phyloP scores from a whole-genome alignment of 2,888 invertebrate species.

The Orgyia antiqua region DNA sequence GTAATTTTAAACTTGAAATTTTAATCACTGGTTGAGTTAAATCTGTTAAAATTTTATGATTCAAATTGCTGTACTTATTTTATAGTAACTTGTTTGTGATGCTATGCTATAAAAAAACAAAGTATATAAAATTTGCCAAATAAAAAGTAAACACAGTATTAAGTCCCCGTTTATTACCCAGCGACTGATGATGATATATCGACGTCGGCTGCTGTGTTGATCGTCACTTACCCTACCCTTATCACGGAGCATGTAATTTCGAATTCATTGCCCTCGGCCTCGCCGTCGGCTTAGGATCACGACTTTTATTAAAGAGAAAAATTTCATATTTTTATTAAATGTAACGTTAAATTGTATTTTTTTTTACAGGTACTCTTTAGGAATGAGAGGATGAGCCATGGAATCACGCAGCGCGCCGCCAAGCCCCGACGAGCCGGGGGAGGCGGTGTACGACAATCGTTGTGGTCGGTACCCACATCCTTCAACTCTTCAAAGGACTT shows the following conservation, averaged over 20 bases:
- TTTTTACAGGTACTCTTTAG: constrained; percentile 58
- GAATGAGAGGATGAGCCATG: constrained; percentile 74
- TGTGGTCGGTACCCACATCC: constrained; percentile 82
- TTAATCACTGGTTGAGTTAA: no score
- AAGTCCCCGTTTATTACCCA: constrained; percentile 64
- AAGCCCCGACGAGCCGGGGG: constrained; percentile 76
- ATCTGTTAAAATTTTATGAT: no score
- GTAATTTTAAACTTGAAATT: no score
- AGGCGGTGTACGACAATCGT: constrained; percentile 85
- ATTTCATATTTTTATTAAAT: constrained; percentile 31
- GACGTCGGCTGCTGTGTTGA: constrained; percentile 71
- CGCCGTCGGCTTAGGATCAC: constrained; percentile 30
- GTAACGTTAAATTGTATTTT: constrained; percentile 20
- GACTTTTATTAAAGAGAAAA: constrained; percentile 49
- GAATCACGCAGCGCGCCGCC: constrained; percentile 78
- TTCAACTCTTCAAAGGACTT: constrained; percentile 70
- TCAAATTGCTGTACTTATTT: no score
- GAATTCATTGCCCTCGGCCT: constrained; percentile 70
- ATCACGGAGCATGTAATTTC: constrained; percentile 69
- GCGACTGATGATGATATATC: constrained; percentile 76
- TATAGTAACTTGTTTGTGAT: no score
- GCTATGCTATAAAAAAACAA: no score
- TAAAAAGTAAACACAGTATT: constrained; percentile 57
- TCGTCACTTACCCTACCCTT: constrained; percentile 76
- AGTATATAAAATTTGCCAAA: no score